phyloP scores from a whole-genome alignment of 2,888 invertebrate species.

The Pristionchus arcanus region DNA sequence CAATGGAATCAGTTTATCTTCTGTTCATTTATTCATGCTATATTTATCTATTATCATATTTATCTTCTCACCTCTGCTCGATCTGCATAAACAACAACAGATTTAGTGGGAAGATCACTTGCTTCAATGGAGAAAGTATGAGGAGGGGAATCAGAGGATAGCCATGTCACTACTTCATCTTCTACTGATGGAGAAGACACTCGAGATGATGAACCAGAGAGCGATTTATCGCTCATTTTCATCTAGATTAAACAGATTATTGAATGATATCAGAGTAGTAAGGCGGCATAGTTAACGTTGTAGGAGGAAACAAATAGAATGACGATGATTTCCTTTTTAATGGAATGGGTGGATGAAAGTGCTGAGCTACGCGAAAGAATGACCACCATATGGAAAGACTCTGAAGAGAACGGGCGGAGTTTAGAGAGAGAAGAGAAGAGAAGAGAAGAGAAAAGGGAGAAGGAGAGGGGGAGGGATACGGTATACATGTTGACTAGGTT shows the following conservation, averaged over 20 bases:
- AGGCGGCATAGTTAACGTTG: background rate
- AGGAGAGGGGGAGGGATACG: background rate
- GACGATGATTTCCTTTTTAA: conserved; percentile 7
- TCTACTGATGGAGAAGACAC: background rate
- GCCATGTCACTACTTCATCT: conserved; percentile 38
- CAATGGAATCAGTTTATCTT: background rate
- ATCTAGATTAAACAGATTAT: background rate
- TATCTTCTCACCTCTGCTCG: conserved; percentile 66
- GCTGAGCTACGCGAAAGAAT: conserved; percentile 16
- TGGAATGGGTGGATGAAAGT: conserved; percentile 25
- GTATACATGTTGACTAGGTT: conserved; percentile 13
- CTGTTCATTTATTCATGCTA: no score
- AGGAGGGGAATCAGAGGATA: conserved; percentile 48
- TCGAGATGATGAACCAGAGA: conserved; percentile 5
- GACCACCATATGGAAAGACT: conserved; percentile 27
- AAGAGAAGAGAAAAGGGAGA: background rate
- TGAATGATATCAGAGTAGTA: background rate
- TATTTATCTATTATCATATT: background rate
- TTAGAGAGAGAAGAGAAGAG: background rate
- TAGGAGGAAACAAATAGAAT: background rate
- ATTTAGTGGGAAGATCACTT: conserved; percentile 69
- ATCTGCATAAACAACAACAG: conserved; percentile 75
- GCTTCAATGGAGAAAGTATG: conserved; percentile 65
- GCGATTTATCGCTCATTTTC: conserved; percentile 9
- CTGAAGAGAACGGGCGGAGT: conserved; percentile 5